Evolutionary conservation across 2,888 invertebrate genomes (phyloP).

Genomic region (Phaedon cochleariae): DNA sequence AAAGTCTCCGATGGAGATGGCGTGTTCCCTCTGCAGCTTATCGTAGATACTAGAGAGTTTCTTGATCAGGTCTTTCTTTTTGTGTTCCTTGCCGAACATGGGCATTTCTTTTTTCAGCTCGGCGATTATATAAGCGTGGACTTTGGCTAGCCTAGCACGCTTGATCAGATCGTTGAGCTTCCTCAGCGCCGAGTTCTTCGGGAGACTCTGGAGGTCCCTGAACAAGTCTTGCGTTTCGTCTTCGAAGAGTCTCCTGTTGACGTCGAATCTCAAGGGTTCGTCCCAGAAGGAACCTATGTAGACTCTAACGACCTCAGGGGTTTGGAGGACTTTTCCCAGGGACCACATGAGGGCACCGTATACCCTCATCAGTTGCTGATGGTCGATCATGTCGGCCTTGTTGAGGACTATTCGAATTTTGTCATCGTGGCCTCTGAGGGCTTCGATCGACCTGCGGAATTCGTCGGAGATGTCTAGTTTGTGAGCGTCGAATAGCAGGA

Average conservation of each 20-base stretch:
- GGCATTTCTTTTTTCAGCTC: conserved; percentile 94
- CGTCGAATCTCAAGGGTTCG: conserved; percentile 91
- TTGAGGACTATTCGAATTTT: conserved; percentile 98
- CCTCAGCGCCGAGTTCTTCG: conserved; percentile 93
- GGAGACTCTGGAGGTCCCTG: conserved; percentile 92
- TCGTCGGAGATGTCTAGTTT: conserved; percentile 99
- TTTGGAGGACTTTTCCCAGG: conserved; percentile 95
- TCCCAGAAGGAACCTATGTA: conserved; percentile 99
- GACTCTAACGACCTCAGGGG: conserved; percentile 98
- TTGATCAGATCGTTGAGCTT: conserved; percentile 99
- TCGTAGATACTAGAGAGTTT: conserved; percentile 89
- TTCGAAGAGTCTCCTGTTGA: conserved; percentile 90
- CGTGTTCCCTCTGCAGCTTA: conserved; percentile 87
- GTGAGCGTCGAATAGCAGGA: conserved; percentile 97
- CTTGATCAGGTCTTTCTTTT: conserved; percentile 96
- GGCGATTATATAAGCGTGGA: conserved; percentile 97
- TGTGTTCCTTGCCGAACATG: conserved; percentile 94
- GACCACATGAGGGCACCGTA: conserved; percentile 99
- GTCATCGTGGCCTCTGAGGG: conserved; percentile 92
- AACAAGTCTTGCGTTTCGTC: conserved; percentile 96
- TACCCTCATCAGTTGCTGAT: conserved; percentile 97
- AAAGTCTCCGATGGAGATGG: conserved; percentile 96
- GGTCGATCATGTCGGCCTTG: conserved; percentile 99
- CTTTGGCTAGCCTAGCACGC: conserved; percentile 94
- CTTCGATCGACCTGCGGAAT: conserved; percentile 96